Evolutionary conservation across 1,140 invertebrate genomes (phyloP).

Genomic region (Cherax quadricarinatus): DNA sequence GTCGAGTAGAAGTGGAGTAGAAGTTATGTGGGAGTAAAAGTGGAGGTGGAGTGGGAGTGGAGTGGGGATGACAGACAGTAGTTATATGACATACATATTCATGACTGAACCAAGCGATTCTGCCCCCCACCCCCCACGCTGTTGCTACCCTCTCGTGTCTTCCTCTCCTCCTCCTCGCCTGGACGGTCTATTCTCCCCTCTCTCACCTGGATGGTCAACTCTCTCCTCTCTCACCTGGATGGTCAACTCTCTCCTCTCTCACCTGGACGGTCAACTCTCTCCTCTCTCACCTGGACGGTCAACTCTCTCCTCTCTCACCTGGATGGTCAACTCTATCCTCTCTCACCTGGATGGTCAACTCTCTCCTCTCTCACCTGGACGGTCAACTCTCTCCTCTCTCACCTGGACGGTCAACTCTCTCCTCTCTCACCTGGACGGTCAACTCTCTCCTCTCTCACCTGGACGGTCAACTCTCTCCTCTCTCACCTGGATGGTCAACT

Average conservation of each 20-base stretch:
- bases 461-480: neutral
- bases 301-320: neutral
- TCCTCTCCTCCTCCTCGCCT: neutral
- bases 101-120: neutral
- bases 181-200: neutral
- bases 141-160: neutral
- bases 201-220: neutral
- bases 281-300: neutral
- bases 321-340: neutral
- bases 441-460: slow-evolving; percentile 9
- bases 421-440: neutral
- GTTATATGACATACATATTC: slow-evolving; percentile 36
- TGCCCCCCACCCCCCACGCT: neutral
- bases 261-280: neutral
- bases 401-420: neutral
- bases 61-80: neutral
- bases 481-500: too few species aligned
- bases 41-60: too few species aligned
- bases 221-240: neutral
- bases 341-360: neutral
- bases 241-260: neutral
- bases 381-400: neutral
- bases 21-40: too few species aligned
- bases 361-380: neutral
- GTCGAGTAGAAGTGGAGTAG: too few species aligned